Evolutionary conservation across 2,888 invertebrate species (phyloP), one percentile per base, ranked within the genome.

Genomic region (Melinaea marsaeus): DNA sequence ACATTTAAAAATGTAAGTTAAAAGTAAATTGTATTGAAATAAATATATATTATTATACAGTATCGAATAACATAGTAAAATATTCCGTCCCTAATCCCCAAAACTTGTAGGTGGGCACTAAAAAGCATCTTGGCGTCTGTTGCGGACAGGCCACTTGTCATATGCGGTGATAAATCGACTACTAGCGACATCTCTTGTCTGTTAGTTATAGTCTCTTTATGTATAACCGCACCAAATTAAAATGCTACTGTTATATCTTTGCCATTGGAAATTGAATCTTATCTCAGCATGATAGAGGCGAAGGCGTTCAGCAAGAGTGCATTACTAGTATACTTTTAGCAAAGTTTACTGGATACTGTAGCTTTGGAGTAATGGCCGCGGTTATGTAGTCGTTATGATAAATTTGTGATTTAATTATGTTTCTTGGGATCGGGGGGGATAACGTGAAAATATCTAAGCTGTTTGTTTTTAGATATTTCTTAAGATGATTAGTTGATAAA

Each of bases 161-260:
- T 85, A 84, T 84, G 80, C 78, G 65, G 80, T 88, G 89, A 90
- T 89, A 89, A 90, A 90, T 90, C 78, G 85, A 80, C 69, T 71
- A 73, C 71, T 77, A 73, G 80, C 81, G 83, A 81, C 87, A 86
- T 88, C 88, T 87, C 75, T 76, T 80, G 81, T 74, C 85, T 87
- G 87, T 80, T 83, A 83, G 79, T 85, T 88, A 88, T 84, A 87
- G 84, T 84, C 84, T 84, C 85, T 83, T 87, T 84, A 84, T 83
- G 77, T 83, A 83, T 78, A 75, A 68, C 65, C 62, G 60, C 58
- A 67, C 72, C 69, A 70, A 68, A 57, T 66, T 69, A 47, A 9
- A 55, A 37, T 56, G 60, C 45, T 32, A 3, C 45, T 4, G 7
- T 58, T 4, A 35, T 13, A 35, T 6, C 6, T 5, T 13, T 5